Base-by-base conservation (phyloP, 2,113 vertebrate genomes). In the Pterocles burchelli region DNA sequence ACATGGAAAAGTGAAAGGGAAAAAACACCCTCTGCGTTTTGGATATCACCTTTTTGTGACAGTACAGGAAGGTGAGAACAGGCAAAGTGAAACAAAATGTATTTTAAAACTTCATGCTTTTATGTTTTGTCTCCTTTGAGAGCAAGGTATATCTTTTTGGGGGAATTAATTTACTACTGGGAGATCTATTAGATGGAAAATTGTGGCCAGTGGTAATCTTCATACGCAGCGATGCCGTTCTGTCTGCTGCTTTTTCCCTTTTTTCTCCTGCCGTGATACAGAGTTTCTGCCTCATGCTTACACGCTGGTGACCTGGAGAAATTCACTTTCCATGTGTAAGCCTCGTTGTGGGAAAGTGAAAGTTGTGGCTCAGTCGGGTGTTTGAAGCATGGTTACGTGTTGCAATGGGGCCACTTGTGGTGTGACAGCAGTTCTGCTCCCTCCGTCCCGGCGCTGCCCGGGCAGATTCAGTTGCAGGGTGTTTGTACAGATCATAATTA, bases 371-470 rank as follows among this genome's bases (percentile, higher is more conserved):
- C 2, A 1, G 48, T 63, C 41, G 45, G n/a, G 26, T 80, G 1
- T 33, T 81, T 46, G 61, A 33, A 59, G 26, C 29, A 7, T 20
- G 0, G 0, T 66, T 48, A 8, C 25, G 0, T 6, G n/a, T 58
- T 31, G 36, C 20, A 15, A 1, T 9, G 25, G 33, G 8, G 54
- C 18, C 13, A 1, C 51, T 28, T 28, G n/a, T 52, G 68, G 20
- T 20, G 17, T n/a, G 10, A 7, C 26, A 20, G 46, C 43, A 36
- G 1, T 34, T 20, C 7, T 10, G 17, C 43, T 55, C 52, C 25
- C 36, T 49, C 31, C 5, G 3, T 10, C 19, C 33, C 24, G 18
- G 34, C 13, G 1, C 28, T 13, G 21, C 17, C 57, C 25, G 55
- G 21, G 63, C 16, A 14, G 46, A 21, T 54, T 49, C 48, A 7